Evolutionary conservation across 2,113 vertebrate genomes (phyloP).

Genomic region (Arizona elegans): DNA sequence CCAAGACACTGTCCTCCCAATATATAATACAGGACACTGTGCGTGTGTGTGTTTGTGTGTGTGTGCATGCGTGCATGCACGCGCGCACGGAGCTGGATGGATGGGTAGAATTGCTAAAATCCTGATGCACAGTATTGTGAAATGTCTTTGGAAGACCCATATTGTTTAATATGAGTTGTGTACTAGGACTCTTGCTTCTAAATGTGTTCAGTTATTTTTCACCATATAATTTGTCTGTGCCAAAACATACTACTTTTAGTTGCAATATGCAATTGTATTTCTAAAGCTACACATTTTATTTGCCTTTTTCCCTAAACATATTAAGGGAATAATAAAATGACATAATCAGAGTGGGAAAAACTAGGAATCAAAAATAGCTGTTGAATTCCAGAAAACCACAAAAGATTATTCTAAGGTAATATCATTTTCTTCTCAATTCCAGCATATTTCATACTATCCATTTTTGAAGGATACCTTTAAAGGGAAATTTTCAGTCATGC

Average conservation of each 20-base stretch:
- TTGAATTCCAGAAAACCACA: not conserved
- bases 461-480: not conserved
- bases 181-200: not conserved
- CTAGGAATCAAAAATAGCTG: not conserved
- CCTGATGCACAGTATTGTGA: not conserved
- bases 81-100: too few species aligned
- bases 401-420: not conserved
- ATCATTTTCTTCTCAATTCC: not conserved
- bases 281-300: not conserved
- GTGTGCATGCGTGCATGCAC: too few species aligned
- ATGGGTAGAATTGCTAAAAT: not conserved
- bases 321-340: not conserved
- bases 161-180: not conserved
- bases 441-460: not conserved
- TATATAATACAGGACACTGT: not conserved
- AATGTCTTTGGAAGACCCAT: not conserved
- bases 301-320: not conserved
- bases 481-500: not conserved
- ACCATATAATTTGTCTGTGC: not conserved
- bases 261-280: not conserved
- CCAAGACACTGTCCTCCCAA: constrained; percentile 30
- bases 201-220: not conserved
- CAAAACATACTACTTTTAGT: not conserved
- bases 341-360: not conserved
- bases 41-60: too few species aligned